Evolutionary conservation across 1,140 invertebrate genomes (phyloP).

Genomic region (Samia ricini): DNA sequence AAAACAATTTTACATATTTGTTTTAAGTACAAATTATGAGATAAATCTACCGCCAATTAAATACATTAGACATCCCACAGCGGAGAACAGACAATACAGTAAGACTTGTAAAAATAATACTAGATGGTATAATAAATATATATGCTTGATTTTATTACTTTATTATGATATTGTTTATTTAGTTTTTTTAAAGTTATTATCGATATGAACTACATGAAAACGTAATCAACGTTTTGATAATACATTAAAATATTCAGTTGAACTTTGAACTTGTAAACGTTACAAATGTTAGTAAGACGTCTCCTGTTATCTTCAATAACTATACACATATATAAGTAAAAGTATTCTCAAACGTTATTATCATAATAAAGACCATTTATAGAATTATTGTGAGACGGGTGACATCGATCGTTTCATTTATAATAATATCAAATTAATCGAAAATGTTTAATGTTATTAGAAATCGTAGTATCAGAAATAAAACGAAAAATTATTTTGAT

Average conservation of each 20-base stretch:
- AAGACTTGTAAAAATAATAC: too few species aligned
- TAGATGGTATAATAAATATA: too few species aligned
- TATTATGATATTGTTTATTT: too few species aligned
- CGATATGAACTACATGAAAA: not conserved
- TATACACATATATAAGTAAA: not conserved
- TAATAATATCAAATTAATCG: slow-evolving; percentile 2
- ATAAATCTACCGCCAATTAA: too few species aligned
- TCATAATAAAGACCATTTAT: slow-evolving; percentile 8
- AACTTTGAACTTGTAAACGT: slow-evolving; percentile 2
- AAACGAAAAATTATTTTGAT: slow-evolving; percentile 43
- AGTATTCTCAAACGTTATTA: not conserved
- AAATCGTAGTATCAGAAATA: slow-evolving; percentile 36
- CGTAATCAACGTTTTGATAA: slow-evolving; percentile 4
- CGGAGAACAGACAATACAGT: too few species aligned
- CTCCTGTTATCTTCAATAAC: not conserved
- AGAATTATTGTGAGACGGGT: slow-evolving; percentile 1
- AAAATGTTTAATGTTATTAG: slow-evolving; percentile 60
- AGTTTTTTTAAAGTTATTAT: too few species aligned
- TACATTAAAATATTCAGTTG: slow-evolving; percentile 5
- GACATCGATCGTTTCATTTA: slow-evolving; percentile 1
- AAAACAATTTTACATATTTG: too few species aligned
- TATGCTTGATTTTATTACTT: too few species aligned
- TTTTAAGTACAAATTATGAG: too few species aligned
- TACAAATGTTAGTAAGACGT: not conserved
- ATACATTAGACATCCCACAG: too few species aligned